These are phyloP conservation scores for Mormyrops boulengeri DNA, from an alignment of 2,797 vertebrate species.

Conservation along the genomic window DNA sequence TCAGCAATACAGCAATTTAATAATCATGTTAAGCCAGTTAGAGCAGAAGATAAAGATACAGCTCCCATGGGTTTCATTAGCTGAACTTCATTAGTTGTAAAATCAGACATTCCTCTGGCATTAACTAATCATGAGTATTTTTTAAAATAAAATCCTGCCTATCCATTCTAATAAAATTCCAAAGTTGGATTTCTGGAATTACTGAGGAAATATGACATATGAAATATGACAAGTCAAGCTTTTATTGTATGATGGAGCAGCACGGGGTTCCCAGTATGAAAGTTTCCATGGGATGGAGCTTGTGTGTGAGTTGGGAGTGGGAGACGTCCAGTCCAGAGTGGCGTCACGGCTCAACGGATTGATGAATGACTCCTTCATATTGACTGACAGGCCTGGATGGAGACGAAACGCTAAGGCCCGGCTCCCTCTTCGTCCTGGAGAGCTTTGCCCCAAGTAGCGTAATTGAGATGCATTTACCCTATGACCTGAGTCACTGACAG, in stretches of 20 bases:
- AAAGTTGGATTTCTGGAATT: neutral
- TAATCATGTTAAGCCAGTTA: neutral
- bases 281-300: neutral
- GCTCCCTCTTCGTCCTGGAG: neutral
- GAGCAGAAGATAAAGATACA: neutral
- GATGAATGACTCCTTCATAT: neutral
- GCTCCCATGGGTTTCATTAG: neutral
- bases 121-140: neutral
- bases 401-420: too few relatives aligned
- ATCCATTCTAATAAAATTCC: neutral
- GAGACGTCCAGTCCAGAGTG: neutral
- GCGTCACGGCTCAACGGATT: neutral
- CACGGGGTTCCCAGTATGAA: neutral
- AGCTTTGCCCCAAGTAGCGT: neutral
- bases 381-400: neutral
- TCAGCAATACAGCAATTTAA: neutral
- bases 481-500: neutral
- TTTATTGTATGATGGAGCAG: neutral
- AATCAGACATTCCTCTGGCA: neutral
- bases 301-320: neutral
- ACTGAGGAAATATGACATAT: neutral
- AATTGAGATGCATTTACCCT: neutral
- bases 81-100: constrained; percentile 1
- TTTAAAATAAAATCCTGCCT: neutral
- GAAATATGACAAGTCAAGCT: neutral